Evolutionary conservation across 2,797 vertebrate species (phyloP).

Genomic region (Squalus acanthias): DNA sequence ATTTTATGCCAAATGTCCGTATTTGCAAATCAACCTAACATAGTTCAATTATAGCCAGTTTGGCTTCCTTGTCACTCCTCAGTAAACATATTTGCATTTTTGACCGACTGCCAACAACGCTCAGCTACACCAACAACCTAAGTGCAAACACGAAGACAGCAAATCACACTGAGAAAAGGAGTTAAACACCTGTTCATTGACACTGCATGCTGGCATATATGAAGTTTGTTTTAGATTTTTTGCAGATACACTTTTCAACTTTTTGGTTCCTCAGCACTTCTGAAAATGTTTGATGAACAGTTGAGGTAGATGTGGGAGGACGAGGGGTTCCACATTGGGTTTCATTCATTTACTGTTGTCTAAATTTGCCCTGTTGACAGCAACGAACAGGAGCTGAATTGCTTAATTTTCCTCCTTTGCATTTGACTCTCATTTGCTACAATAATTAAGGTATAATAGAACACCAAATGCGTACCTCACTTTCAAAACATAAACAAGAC

Average conservation of each 20-base stretch:
- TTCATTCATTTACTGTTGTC: background rate
- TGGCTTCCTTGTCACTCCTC: background rate
- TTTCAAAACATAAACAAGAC: background rate
- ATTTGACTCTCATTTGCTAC: constrained; percentile 1
- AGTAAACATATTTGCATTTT: background rate
- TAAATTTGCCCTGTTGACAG: background rate
- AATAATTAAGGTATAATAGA: background rate
- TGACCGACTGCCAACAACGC: background rate
- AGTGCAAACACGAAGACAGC: background rate
- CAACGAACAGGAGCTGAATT: background rate
- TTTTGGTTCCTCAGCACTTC: background rate
- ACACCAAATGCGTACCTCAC: background rate
- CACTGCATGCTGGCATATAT: background rate
- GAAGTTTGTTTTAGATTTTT: background rate
- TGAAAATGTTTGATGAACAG: background rate
- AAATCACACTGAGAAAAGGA: background rate
- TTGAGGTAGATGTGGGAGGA: background rate
- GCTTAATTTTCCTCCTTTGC: background rate
- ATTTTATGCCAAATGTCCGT: background rate
- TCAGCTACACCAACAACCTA: background rate
- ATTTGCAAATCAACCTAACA: background rate
- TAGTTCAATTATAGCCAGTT: background rate
- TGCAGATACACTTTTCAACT: background rate
- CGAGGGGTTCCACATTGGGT: background rate
- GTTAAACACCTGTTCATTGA: background rate